Evolutionary conservation across 2,113 vertebrate genomes (phyloP).

Genomic region (Haemorhous mexicanus): DNA sequence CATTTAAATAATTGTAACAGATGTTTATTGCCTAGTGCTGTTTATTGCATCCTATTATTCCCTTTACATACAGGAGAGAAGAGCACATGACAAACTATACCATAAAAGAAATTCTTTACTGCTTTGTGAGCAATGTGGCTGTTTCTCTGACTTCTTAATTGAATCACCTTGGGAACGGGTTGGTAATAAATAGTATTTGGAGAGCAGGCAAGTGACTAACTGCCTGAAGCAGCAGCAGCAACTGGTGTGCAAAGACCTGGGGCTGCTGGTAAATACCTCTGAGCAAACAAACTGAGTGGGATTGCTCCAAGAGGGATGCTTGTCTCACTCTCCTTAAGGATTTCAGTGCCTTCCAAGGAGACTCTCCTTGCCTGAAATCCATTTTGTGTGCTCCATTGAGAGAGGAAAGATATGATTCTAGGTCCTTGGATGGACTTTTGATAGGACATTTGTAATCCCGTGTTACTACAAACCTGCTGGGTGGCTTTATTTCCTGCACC

Average conservation of each 20-base stretch:
- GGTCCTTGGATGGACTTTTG: not conserved
- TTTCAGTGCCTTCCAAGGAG: not conserved
- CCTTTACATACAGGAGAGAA: slow-evolving; percentile 17
- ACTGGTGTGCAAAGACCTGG: not conserved
- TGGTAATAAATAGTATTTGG: slow-evolving; percentile 33
- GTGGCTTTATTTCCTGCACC: not conserved
- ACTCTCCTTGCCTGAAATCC: not conserved
- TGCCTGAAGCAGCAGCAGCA: slow-evolving; percentile 11
- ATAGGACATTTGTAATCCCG: not conserved
- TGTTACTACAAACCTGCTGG: not conserved
- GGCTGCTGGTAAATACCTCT: not conserved
- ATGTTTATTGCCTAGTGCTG: slow-evolving; percentile 49
- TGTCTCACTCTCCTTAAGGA: not conserved
- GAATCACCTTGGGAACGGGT: slow-evolving; percentile 16
- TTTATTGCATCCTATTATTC: slow-evolving; percentile 47
- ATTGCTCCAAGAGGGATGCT: not conserved
- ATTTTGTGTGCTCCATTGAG: not conserved
- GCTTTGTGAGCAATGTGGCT: slow-evolving; percentile 7
- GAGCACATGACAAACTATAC: slow-evolving; percentile 27
- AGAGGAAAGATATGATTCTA: not conserved
- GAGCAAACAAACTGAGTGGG: not conserved
- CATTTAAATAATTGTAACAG: slow-evolving; percentile 62
- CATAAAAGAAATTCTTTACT: slow-evolving; percentile 34
- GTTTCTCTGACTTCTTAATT: slow-evolving; percentile 53
- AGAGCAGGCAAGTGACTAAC: slow-evolving; percentile 7